A percentile compares a stretch with the other conserved stretches of the same genome.
These are phyloP conservation scores for Eupsilia transversa DNA, from an alignment of 2,888 invertebrate genomes.

Conservation along the genomic window DNA sequence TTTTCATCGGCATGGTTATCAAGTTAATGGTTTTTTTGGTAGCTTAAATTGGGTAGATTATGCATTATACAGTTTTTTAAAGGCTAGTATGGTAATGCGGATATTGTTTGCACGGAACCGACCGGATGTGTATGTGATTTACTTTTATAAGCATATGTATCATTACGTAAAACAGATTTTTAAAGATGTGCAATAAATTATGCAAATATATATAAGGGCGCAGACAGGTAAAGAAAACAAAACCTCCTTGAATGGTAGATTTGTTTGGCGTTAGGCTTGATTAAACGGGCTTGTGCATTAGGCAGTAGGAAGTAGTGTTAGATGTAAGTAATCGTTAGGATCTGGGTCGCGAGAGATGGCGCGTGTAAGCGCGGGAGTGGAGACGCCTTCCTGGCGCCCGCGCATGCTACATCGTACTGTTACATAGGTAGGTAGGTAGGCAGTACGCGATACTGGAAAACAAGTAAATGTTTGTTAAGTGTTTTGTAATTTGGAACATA, in stretches of 20 bases:
- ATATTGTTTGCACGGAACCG: slow-evolving; percentile 28
- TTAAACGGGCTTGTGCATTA: slow-evolving; percentile 71
- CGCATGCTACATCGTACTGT: slow-evolving; percentile 25
- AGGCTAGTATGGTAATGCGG: slow-evolving; percentile 23
- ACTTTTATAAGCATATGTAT: not conserved
- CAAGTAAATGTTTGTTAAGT: slow-evolving; percentile 17
- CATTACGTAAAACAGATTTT: not conserved
- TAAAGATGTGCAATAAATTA: too few species aligned
- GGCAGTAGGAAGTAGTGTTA: slow-evolving; percentile 74
- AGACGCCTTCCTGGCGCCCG: slow-evolving; percentile 80
- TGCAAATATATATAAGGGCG: slow-evolving; percentile 1
- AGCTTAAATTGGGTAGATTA: slow-evolving; percentile 43
- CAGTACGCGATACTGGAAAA: not conserved
- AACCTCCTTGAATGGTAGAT: slow-evolving; percentile 32
- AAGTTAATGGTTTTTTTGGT: slow-evolving; percentile 28
- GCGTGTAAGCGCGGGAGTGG: slow-evolving; percentile 73
- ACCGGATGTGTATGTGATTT: slow-evolving; percentile 48
- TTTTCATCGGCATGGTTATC: slow-evolving; percentile 35
- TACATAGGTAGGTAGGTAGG: slow-evolving; percentile 12
- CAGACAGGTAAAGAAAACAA: slow-evolving; percentile 28
- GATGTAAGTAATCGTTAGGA: slow-evolving; percentile 74
- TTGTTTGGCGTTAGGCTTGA: slow-evolving; percentile 58
- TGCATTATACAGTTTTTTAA: slow-evolving; percentile 30
- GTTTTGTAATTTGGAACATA: not conserved
- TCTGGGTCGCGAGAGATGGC: slow-evolving; percentile 76